Evolutionary conservation across 2,888 invertebrate species (phyloP), one percentile per base, ranked within the genome.

Genomic region (Helleia helle): DNA sequence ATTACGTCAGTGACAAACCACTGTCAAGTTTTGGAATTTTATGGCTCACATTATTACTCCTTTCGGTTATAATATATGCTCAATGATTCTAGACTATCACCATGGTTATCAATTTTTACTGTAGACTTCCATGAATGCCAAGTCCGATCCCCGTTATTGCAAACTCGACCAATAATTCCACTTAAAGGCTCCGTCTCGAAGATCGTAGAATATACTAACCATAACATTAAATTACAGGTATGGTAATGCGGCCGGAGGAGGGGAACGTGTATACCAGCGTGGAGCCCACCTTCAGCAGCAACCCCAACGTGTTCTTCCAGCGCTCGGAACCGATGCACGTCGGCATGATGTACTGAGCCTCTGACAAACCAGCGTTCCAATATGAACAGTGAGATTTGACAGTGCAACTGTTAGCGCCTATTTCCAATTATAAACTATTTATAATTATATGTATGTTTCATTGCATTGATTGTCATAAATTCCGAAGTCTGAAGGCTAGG

Each of bases 241-340:
- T 93, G 79, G 90, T 92, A 76, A 81, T 93, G 73, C 89, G 91
- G 63, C 90, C 92, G 55, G 93, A 93, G 68, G 94, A 94, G 71
- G 90, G 91, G n/a, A n/a, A n/a, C 83, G 88, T 93, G 62, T 94
- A 94, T 83, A 93, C 94, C 61, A 94, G 93, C 55, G 85, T 91
- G 68, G 93, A 93, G 76, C 93, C 93, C 57, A 93, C 93, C 56
- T 86, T 94, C 73, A 95, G 94, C 76, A 93, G 91, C 75, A 95
- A 95, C 86, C 95, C 95, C 54, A 95, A 95, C 85, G 95, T 95
- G 52, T 95, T 92, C 77, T 95, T 95, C 80, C 94, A 95, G 77
- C 89, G 94, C 62, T 88, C 91, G 58, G 86, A 85, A 58, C 92
- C 91, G 49, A 89, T 94, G 59, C 94, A 95, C 87, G 93, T 93